Base-by-base conservation (phyloP, 92 coral and sea anemone species). In the Siderastrea radians region DNA sequence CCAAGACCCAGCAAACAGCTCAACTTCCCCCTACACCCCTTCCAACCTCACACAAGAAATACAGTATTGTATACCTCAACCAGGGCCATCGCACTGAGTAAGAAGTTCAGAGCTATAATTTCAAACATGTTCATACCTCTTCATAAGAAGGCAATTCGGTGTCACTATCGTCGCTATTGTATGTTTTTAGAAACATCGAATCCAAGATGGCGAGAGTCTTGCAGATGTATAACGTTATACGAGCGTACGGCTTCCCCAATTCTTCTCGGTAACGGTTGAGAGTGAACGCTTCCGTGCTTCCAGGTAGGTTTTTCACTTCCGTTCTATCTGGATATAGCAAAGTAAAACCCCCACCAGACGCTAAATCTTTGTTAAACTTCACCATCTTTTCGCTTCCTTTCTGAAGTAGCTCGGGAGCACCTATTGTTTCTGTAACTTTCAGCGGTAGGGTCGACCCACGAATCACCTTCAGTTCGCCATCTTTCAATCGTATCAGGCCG, bases 241-340 rank as follows among this genome's bases (percentile, higher is more conserved):
- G 91, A 15, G 15, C 47, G 62, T 51, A 86, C 12, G 86, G 17
- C 70, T 87, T 80, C 15, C 91, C 91, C 5, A 80, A 81, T 66
- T 87, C 87, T 54, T 87, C 91, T 54, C 80, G 69, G 71, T 87
- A 79, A n/a, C 80, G 62, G 3, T 81, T 66, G 5, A 69, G 81
- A 3, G 88, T 82, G 73, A 88, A 88, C 47, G 75, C 48, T 67
- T 81, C 88, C 50, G 62, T 75, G 17, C 83, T 62, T 63, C 91
- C 91, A 45, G 91, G 91, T 5, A 71, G 84, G 51, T 45, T 38
- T 26, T 74, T 82, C 14, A 91, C 94, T 91, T 72, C 62, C 8
- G 72, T 91, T 81, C 69, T 77, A 67, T 91, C 94, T 48, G 91
- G 94, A 79, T 91, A 91, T 75, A 87, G 13, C 82, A 91, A 57